Conservation (phyloP, 2,888 invertebrate genomes). For the Drosophila nigritarsus region DNA sequence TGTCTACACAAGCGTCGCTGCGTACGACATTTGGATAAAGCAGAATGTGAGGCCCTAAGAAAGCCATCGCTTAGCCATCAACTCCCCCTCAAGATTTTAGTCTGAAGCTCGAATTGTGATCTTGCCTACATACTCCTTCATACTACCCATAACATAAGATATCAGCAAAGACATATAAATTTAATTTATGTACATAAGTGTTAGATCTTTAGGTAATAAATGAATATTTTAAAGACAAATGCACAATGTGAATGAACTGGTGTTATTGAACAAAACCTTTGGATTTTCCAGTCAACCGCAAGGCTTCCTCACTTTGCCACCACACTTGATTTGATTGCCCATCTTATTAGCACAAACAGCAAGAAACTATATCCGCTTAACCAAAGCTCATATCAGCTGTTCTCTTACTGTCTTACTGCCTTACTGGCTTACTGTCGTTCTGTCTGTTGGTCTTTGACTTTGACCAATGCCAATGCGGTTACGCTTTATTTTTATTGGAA, state of each 20-base stretch:
- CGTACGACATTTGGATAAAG: constrained; percentile 86
- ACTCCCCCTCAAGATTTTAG: constrained; percentile 3
- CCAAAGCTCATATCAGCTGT: constrained; percentile 31
- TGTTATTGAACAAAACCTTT: constrained; percentile 46
- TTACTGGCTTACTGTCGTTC: not conserved
- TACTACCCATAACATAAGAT: constrained; percentile 2
- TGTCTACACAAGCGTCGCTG: constrained; percentile 88
- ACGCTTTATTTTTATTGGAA: constrained; percentile 2
- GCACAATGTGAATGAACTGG: constrained; percentile 45
- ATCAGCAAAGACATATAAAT: constrained; percentile 17
- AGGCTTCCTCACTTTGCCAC: constrained; percentile 51
- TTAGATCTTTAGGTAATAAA: constrained; percentile 38
- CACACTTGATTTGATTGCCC: constrained; percentile 59
- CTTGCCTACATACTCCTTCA: constrained; percentile 34
- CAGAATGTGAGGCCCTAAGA: constrained; percentile 67
- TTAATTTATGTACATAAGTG: constrained; percentile 28
- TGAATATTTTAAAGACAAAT: constrained; percentile 13
- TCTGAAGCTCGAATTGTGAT: constrained; percentile 71
- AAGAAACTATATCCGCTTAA: constrained; percentile 60
- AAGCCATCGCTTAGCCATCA: not conserved
- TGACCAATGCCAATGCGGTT: constrained; percentile 31
- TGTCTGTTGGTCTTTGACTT: constrained; percentile 34
- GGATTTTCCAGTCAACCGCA: constrained; percentile 67
- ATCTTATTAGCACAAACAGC: constrained; percentile 38
- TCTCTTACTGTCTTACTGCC: not conserved